Percentiles rank a stretch among this genome's conserved stretches.
Evolutionary conservation across 2,113 vertebrate species (phyloP).

Genomic region (Shinisaurus crocodilurus): DNA sequence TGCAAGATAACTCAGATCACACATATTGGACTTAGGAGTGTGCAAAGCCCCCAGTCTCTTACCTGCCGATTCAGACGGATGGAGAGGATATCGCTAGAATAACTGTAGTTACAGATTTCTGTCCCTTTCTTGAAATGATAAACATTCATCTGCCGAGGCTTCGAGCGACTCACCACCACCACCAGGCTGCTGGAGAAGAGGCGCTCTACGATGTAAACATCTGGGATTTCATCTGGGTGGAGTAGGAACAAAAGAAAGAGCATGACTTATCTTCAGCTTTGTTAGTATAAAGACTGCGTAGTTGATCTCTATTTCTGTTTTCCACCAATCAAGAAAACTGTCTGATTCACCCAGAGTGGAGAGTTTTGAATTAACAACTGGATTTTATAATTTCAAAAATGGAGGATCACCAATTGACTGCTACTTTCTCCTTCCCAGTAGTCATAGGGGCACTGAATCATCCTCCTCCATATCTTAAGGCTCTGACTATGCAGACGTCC

Average conservation of each 20-base stretch:
- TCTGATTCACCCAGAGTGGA: too few relatives aligned
- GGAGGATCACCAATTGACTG: too few relatives aligned
- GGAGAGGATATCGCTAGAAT: conserved; percentile 88
- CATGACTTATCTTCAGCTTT: too few relatives aligned
- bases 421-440: too few relatives aligned
- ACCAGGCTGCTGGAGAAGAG: conserved; percentile 98
- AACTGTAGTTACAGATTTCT: conserved; percentile 97
- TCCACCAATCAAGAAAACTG: too few relatives aligned
- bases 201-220: conserved; percentile 94
- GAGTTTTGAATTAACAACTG: too few relatives aligned
- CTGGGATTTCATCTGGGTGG: conserved; percentile 84
- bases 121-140: conserved; percentile 98
- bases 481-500: too few relatives aligned
- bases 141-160: conserved; percentile 93
- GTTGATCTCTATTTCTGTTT: too few relatives aligned
- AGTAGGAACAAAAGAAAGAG: background rate
- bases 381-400: too few relatives aligned
- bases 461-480: too few relatives aligned
- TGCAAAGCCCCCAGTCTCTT: conserved; percentile 14
- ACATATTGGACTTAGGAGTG: rapidly evolving
- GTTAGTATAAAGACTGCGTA: too few relatives aligned
- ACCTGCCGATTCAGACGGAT: conserved; percentile 94
- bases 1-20: background rate
- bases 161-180: conserved; percentile 88
- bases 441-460: too few relatives aligned